Percentiles rank a stretch among this genome's conserved stretches.
Conservation (phyloP, 2,888 invertebrate species). For the Magallana nippona region DNA sequence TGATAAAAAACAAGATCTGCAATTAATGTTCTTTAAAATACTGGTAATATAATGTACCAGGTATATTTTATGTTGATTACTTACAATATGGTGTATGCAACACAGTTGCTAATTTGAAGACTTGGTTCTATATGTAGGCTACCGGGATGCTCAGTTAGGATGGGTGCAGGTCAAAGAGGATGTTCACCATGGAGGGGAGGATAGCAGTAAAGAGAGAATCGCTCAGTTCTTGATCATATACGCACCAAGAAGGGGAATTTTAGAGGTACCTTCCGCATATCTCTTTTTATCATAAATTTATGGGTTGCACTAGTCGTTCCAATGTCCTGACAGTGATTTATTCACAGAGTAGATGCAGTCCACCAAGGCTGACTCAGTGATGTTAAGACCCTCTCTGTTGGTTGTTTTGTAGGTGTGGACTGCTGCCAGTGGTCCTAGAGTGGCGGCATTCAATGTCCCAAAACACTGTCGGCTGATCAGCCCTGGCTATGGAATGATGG, state of each 20-base stretch:
- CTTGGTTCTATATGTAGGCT: constrained; percentile 82
- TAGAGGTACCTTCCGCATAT: constrained; percentile 84
- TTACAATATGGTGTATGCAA: too few species aligned
- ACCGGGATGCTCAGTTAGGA: constrained; percentile 95
- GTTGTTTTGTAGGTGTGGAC: constrained; percentile 85
- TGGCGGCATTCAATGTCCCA: constrained; percentile 93
- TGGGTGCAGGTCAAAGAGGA: constrained; percentile 91
- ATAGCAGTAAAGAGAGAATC: constrained; percentile 72
- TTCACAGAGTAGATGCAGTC: too few species aligned
- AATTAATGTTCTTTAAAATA: too few species aligned
- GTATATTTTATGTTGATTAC: too few species aligned
- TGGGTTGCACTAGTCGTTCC: not conserved
- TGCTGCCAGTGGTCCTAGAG: constrained; percentile 92
- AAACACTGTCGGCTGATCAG: constrained; percentile 87
- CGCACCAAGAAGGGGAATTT: constrained; percentile 92
- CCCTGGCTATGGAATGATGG: constrained; percentile 90
- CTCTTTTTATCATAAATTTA: not conserved
- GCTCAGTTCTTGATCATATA: constrained; percentile 93
- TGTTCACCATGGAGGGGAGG: constrained; percentile 58
- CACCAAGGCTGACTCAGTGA: too few species aligned
- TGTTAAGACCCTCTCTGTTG: too few species aligned
- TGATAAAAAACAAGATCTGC: too few species aligned
- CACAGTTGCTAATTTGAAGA: too few species aligned
- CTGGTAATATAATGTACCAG: too few species aligned
- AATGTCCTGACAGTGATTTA: too few species aligned